Evolutionary conservation across 2,888 invertebrate species (phyloP), one percentile per base, ranked within the genome.

Genomic region (Chrysomela aeneicollis): DNA sequence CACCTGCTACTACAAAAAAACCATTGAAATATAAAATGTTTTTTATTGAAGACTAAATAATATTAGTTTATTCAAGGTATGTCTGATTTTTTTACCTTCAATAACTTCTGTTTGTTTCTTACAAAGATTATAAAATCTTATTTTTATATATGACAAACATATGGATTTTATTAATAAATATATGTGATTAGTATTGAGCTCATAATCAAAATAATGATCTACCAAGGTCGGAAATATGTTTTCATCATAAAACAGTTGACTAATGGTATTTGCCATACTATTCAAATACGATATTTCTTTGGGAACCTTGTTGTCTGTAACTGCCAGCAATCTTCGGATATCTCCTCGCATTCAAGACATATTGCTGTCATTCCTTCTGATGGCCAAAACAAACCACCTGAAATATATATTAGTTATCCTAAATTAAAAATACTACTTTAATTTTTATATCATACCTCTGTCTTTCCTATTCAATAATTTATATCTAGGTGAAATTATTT

Each of bases 371-470:
- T 9, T 6, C 32, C 52, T 18, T 52, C 52, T 52, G 52, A 32
- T n/a, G 52, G 52, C 52, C 52, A 52, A 12, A 32, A 17, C 22
- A 52, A 52, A 52, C 52, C 52, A 32, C 52, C 52, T 52, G 15
- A 52, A 52, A 30, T 1, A 15, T 30, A n/a, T 1, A 52, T 17
- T 52, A 30, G 6, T 52, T 18, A 10, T n/a, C n/a, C n/a, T n/a
- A 17, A 22, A 52, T 52, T 30, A 52, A 19, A 15, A 12, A 52
- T 52, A 17, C 22, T 12, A 32, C 9, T 10, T 15, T 52, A 17
- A 30, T 17, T 17, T 10, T 18, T 30, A n/a, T 17, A 30, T 19
- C 12, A 26, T 51, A 51, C 51, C 51, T 52, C 52, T 26, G 19
- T 32, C 52, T 52, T 52, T 52, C 9, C 52, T 52, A 12, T 1